Evolutionary conservation across 1,140 invertebrate species (phyloP), one percentile per base, ranked within the genome.

Genomic region (Lepidurus apus): DNA sequence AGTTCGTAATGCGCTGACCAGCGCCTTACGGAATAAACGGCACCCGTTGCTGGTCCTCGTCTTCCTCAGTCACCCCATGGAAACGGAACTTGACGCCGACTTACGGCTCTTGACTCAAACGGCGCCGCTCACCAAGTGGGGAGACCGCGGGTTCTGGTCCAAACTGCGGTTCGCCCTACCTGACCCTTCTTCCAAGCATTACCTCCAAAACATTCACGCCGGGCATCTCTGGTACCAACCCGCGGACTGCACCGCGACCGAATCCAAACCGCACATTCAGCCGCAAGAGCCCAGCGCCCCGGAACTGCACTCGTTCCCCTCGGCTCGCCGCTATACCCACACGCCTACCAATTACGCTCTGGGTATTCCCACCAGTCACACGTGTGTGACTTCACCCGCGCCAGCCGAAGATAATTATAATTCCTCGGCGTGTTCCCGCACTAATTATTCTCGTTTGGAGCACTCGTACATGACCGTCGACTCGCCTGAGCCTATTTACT

Each of bases 141-240:
- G 93, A 78, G 95, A 97, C 86, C 92, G 93, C 84, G 90, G 93
- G 82, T 98, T 98, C 86, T 98, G 95, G 95, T 91, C 96, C 83
- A 97, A 97, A 86, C 87, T 98, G 75, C 90, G 93, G 82, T 95
- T 94, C 83, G 93, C 94, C 26, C 91, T 97, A 90, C 95, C 95
- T 47, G 92, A 93, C 73, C 78, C 78, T 11, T 75, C 43, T 45
- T 43, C 78, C n/a, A 73, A 47, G 17, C 75, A 77, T n/a, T 77
- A 77, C 43, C 43, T 77, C 47, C 75, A 77, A 45, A 77, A 77
- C 24, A 43, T 77, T 13, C 24, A 77, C 43, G 75, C 75, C 24
- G 75, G 75, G 9, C 43, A 77, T 42, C 75, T 77, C 44, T 77
- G 75, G 75, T 77, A 77, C 42, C 7, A 77, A 21, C 75, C 75